phyloP scores from a whole-genome alignment of 2,888 invertebrate genomes.

The Zhuqinia jingwanae region DNA sequence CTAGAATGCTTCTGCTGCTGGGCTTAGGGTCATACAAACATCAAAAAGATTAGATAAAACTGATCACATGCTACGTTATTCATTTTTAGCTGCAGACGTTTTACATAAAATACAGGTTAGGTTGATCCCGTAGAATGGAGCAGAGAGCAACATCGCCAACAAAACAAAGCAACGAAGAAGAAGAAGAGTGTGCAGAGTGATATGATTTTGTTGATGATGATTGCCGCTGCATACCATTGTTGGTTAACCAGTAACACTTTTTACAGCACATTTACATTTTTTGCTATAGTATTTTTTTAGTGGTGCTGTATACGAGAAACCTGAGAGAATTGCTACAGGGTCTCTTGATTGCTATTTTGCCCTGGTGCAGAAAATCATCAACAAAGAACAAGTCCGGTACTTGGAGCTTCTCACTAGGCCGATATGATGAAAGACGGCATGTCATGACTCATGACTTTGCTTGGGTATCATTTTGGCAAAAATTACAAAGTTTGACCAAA shows the following conservation, averaged over 20 bases:
- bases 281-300: neutral
- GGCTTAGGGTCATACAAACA: slow-evolving; percentile 43
- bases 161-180: neutral
- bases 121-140: slow-evolving; percentile 57
- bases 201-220: slow-evolving; percentile 32
- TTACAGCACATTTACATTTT: slow-evolving; percentile 6
- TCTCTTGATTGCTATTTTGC: neutral
- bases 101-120: slow-evolving; percentile 63
- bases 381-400: neutral
- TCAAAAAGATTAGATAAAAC: slow-evolving; percentile 1
- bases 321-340: neutral
- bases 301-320: neutral
- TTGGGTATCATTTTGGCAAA: too few species aligned
- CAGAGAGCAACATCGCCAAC: neutral
- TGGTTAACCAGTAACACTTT: slow-evolving; percentile 44
- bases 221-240: slow-evolving; percentile 11
- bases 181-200: slow-evolving; percentile 25
- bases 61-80: slow-evolving; percentile 51
- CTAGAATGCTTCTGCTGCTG: slow-evolving; percentile 24
- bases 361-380: neutral
- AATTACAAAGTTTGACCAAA: neutral
- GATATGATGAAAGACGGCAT: too few species aligned
- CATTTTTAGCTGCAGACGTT: slow-evolving; percentile 24
- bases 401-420: too few species aligned
- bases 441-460: too few species aligned